Base-by-base conservation (phyloP, 2,888 invertebrate genomes). In the Limnephilus lunatus region DNA sequence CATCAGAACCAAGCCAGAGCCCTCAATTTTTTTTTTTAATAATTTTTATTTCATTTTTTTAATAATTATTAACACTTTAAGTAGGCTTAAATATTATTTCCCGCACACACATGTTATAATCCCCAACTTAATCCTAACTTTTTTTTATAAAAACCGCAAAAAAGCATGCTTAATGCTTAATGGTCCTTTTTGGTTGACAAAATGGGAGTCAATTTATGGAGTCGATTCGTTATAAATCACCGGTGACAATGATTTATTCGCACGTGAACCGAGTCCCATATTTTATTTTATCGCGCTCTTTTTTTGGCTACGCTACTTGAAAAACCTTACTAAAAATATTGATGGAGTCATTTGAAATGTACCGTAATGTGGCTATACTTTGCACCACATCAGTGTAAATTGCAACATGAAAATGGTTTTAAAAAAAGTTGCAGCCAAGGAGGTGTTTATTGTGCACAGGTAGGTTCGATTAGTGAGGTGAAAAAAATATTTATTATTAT, bases 161-260 rank as follows among this genome's bases (percentile, higher is more conserved):
- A 81, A 89, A 89, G 44, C n/a, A 31, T n/a, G 89, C 39, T 39
- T 39, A 32, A n/a, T 44, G 44, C 81, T 81, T 39, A 68, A 90
- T 90, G 90, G 31, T 82, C 15, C 68, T 91, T 48, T 91, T 91
- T 88, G 87, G 39, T 91, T 91, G 87, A 91, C 87, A 91, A 91
- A 91, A 91, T 91, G 91, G 81, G 88, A 91, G 87, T 86, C 91
- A 87, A 91, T 91, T 87, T 88, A 91, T 91, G 32, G 91, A 91
- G 81, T 91, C 81, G 91, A 87, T 81, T 91, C 87, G 68, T 81
- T 91, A 91, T 91, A 91, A 91, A 91, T 91, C 91, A 91, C 91
- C 86, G 82, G 19, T 87, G 91, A 91, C 91, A 91, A 81, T 81
- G 91, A 91, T 91, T 91, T 91, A 91, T 91, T 85, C 81, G 39